Evolutionary conservation across 37 sponge, comb jelly and placozoan genomes (phyloP), one percentile per base, ranked within the genome.

Genomic region (Ephydatia muelleri): DNA sequence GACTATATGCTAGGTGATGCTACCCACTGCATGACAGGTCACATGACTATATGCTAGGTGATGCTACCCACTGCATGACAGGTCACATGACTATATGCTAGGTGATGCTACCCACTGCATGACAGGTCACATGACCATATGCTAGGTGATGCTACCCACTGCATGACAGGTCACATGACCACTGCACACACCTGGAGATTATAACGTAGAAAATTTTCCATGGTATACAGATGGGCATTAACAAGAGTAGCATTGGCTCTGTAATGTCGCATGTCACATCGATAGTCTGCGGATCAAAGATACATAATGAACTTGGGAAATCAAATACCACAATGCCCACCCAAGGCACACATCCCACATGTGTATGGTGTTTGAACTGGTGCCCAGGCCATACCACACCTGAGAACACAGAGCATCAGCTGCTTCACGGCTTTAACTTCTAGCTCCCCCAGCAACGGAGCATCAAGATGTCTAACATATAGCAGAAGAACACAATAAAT

Each of bases 121-220:
- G 43, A 43, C 6, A 3, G 6, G 43, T 9, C 43, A n/a, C n/a
- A n/a, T n/a, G n/a, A n/a, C n/a, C n/a, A n/a, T n/a, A n/a, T n/a
- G n/a, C n/a, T n/a, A n/a, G n/a, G n/a, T n/a, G n/a, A n/a, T n/a
- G n/a, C n/a, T n/a, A n/a, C n/a, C n/a, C 73, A 72, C 73, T 72
- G 31, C 73, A 72, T 35, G 34, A 72, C 30, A 19, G 3, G n/a
- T n/a, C n/a, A n/a, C n/a, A n/a, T n/a, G 22, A 79, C 14, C 8
- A 23, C 27, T 67, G 43, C 35, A 77, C 83, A 29, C 3, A 90
- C 91, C 69, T 70, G 74, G 86, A 68, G 25, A 90, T 72, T 8
- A 90, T 70, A 67, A 68, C 71, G 78, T 90, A 77, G 35, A 90
- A 82, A 3, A 90, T 70, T 83, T 85, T 90, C 91, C 91, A 90